Evolutionary conservation across 2,888 invertebrate genomes (phyloP).

Genomic region (Napeogenes sylphis): DNA sequence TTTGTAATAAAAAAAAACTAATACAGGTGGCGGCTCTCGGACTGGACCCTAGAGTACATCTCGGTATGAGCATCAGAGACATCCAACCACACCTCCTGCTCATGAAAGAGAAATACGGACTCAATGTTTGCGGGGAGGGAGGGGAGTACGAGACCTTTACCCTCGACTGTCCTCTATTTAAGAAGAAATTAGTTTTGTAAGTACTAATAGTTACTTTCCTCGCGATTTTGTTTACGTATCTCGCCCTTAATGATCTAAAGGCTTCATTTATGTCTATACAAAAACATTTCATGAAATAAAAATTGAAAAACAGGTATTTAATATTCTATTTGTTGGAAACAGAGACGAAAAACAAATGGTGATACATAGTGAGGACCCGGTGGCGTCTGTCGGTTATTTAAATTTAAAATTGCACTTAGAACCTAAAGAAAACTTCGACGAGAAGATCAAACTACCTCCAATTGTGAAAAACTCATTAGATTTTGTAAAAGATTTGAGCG

Average conservation of each 20-base stretch:
- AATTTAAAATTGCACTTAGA: conserved; percentile 91
- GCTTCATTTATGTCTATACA: not conserved
- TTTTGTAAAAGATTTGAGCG: conserved; percentile 79
- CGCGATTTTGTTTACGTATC: no score
- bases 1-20: no score
- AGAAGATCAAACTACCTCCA: conserved; percentile 60
- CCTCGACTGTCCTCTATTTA: conserved; percentile 96
- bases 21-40: conserved; percentile 88
- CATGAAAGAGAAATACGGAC: conserved; percentile 95
- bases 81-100: conserved; percentile 91
- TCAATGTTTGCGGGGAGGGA: conserved; percentile 98
- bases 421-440: conserved; percentile 73
- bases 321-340: conserved; percentile 42
- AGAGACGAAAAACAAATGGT: conserved; percentile 92
- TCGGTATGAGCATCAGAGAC: conserved; percentile 90
- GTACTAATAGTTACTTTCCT: conserved; percentile 52
- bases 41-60: conserved; percentile 89
- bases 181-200: conserved; percentile 92
- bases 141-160: conserved; percentile 99
- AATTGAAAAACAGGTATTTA: not conserved
- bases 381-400: conserved; percentile 96
- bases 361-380: conserved; percentile 92
- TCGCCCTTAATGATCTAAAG: no score
- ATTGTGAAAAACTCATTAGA: conserved; percentile 78
- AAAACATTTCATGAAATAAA: not conserved